Percentiles rank a stretch among this genome's conserved stretches.
phyloP scores from a whole-genome alignment of 2,797 vertebrate genomes.

The Poecilia gillii region DNA sequence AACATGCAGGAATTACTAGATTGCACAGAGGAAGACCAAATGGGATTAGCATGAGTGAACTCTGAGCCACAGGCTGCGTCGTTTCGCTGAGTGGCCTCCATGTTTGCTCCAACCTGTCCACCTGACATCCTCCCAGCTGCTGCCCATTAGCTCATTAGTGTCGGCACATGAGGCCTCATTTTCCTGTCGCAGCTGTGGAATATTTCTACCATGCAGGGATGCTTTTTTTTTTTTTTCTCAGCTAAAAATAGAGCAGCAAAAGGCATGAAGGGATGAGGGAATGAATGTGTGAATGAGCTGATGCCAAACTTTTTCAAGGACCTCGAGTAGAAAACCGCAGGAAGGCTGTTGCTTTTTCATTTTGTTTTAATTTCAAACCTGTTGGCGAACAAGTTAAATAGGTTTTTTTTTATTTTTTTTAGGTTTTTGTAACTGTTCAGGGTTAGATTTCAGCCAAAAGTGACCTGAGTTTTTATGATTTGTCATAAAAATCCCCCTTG shows the following conservation, averaged over 20 bases:
- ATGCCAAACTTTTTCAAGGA: neutral
- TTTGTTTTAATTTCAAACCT: neutral
- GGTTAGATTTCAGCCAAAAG: neutral
- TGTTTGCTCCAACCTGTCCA: neutral
- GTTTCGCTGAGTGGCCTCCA: conserved; percentile 22
- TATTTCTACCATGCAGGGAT: neutral
- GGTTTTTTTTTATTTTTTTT: neutral
- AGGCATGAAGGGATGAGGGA: neutral
- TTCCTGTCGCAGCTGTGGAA: neutral
- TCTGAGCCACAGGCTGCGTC: conserved; percentile 23
- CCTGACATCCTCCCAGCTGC: conserved; percentile 10
- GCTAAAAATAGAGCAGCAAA: neutral
- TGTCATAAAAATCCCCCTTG: neutral
- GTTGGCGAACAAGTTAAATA: neutral
- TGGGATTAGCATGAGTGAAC: conserved; percentile 64
- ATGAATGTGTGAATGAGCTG: neutral
- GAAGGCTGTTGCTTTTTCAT: neutral
- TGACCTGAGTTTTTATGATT: neutral
- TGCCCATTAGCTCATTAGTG: conserved; percentile 23
- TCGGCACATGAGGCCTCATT: neutral
- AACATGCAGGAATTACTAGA: conserved; percentile 36
- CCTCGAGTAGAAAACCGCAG: neutral
- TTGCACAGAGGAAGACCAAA: conserved; percentile 12
- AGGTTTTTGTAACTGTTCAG: neutral
- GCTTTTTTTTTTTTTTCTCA: neutral